Percentiles rank a stretch among this genome's conserved stretches.
Conservation (phyloP, 2,888 invertebrate species). For the Maniola hyperantus region DNA sequence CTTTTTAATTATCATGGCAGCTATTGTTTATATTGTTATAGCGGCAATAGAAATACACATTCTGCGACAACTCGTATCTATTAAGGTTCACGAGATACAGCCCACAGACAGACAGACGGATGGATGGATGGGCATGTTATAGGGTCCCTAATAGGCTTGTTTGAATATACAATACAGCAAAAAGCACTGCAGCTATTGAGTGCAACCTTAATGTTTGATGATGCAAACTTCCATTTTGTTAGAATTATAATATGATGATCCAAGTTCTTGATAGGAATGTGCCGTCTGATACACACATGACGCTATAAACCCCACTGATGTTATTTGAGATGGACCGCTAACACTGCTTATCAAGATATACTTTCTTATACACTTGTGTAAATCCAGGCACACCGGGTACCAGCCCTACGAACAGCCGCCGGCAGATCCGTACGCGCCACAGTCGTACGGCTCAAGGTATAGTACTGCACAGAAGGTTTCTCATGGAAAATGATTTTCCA, state of each 20-base stretch:
- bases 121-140: too few relatives aligned
- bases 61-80: too few relatives aligned
- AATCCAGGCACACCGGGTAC: constrained; percentile 68
- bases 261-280: constrained; percentile 78
- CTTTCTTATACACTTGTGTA: constrained; percentile 6
- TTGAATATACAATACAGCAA: too few relatives aligned
- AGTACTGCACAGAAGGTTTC: neutral
- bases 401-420: constrained; percentile 71
- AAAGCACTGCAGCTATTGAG: too few relatives aligned
- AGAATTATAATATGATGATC: constrained; percentile 62
- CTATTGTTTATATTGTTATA: too few relatives aligned
- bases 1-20: too few relatives aligned
- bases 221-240: neutral
- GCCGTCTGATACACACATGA: constrained; percentile 80
- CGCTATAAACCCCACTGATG: constrained; percentile 63
- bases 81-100: too few relatives aligned
- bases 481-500: too few relatives aligned
- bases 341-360: constrained; percentile 2
- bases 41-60: too few relatives aligned
- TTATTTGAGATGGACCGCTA: neutral
- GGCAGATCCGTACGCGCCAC: constrained; percentile 66
- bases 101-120: too few relatives aligned
- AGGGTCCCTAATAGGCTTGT: too few relatives aligned
- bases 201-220: too few relatives aligned
- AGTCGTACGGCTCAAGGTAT: constrained; percentile 68